phyloP scores from a whole-genome alignment of 1,140 invertebrate genomes.

The Pseudomyrmex pallidus region DNA sequence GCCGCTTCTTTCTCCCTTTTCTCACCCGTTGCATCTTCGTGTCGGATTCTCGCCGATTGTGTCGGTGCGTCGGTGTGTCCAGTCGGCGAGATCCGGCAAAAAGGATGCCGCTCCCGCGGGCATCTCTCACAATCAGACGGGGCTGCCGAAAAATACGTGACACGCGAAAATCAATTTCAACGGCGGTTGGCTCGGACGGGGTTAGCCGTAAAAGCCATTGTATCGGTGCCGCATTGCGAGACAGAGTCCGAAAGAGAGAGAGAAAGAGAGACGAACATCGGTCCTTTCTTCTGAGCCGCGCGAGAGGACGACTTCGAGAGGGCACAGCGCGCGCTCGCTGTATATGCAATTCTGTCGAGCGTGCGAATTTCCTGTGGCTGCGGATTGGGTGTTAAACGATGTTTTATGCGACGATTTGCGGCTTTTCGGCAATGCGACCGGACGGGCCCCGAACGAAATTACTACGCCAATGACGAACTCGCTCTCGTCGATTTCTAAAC shows the following conservation, averaged over 20 bases:
- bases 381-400: slow-evolving; percentile 58
- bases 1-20: slow-evolving; percentile 14
- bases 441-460: slow-evolving; percentile 26
- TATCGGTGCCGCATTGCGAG: slow-evolving; percentile 22
- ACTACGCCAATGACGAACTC: neutral
- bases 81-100: slow-evolving; percentile 58
- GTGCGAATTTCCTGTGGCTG: slow-evolving; percentile 59
- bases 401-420: slow-evolving; percentile 66
- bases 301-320: slow-evolving; percentile 30
- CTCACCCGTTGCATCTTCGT: slow-evolving; percentile 50
- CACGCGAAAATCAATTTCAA: slow-evolving; percentile 81
- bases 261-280: slow-evolving; percentile 29
- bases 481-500: slow-evolving; percentile 30
- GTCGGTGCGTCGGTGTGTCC: slow-evolving; percentile 55
- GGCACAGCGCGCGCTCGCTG: neutral
- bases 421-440: slow-evolving; percentile 58
- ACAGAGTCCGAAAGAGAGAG: neutral
- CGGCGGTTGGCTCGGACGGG: slow-evolving; percentile 66
- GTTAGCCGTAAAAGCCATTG: slow-evolving; percentile 66
- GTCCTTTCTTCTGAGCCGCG: slow-evolving; percentile 29
- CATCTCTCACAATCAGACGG: slow-evolving; percentile 68
- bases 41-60: slow-evolving; percentile 44
- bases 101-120: slow-evolving; percentile 67
- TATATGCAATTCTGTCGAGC: slow-evolving; percentile 54
- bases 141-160: slow-evolving; percentile 76